Base-by-base conservation (phyloP, 1,140 invertebrate species). In the Pseudomyrmex dendroicus region DNA sequence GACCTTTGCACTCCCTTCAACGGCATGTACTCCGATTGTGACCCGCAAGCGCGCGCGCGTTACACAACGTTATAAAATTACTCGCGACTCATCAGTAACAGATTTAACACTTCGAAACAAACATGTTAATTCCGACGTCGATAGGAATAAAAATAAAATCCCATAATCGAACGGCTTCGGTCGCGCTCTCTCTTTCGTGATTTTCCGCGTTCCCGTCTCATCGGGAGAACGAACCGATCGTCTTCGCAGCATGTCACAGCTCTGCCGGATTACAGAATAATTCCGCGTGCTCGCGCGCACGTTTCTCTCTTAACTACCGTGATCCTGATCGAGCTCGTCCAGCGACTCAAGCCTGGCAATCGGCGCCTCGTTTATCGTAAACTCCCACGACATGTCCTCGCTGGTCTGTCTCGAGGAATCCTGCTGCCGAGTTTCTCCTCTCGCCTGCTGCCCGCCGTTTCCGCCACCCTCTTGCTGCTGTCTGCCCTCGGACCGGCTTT, bases 341-440 rank as follows among this genome's bases (percentile, higher is more conserved):
- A 96, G 91, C 17, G 96, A 96, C 87, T 96, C 96, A 83, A 96
- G 92, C 88, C 95, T 95, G 48, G 96, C 96, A 72, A 96, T 96
- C 25, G 96, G 96, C 54, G 96, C 96, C 89, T 95, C 93, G 73
- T 93, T 94, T 68, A 95, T 94, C 68, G 93, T 90, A 76, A 95
- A 95, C 68, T 95, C 95, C 95, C 95, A 95, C 8, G 94, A 94
- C 76, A 95, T 94, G 61, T 94, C 94, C 61, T 95, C 95, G 89
- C 94, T 95, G 0, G 93, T 89, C 82, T 92, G 91, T 59, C 90
- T 86, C 61, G 90, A 90, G 46, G 86, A 87, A 35, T 91, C 91
- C 20, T 85, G 85, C 17, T 86, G 87, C 1, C 89, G 80, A 2
- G 67, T 4, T 35, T 35, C 35, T 0, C 64, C 80, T 9, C 72